phyloP scores from a whole-genome alignment of 2,888 invertebrate species.

The Kryphioiulus occultus region DNA sequence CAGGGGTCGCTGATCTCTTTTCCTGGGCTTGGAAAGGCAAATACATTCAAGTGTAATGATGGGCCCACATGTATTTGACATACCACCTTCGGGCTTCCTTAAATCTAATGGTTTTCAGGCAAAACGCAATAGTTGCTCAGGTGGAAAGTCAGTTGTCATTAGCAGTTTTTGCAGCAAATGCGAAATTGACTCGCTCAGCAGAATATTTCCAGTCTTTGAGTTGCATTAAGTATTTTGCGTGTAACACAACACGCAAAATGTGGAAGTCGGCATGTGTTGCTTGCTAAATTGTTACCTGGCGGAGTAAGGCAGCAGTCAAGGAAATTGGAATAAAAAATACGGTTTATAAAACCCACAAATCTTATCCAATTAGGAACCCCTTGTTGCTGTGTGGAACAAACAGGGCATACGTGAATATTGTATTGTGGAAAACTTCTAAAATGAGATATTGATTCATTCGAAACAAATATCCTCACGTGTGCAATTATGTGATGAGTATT shows the following conservation, averaged over 20 bases:
- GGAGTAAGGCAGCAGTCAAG: not conserved
- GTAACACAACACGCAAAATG: not conserved
- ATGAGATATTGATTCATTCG: too few species aligned
- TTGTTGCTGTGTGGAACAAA: too few species aligned
- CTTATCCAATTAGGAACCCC: too few species aligned
- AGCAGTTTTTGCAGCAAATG: not conserved
- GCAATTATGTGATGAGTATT: too few species aligned
- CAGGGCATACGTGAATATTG: too few species aligned
- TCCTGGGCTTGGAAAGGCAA: not conserved
- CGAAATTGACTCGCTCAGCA: not conserved
- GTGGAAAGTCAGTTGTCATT: not conserved
- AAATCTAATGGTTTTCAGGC: not conserved
- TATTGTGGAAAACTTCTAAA: too few species aligned
- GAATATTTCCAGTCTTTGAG: not conserved
- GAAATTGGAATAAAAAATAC: not conserved
- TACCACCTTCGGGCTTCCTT: not conserved
- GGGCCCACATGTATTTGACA: not conserved
- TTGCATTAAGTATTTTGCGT: not conserved
- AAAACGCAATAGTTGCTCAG: not conserved
- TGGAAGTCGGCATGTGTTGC: not conserved
- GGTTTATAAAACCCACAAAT: not conserved
- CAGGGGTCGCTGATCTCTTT: conserved; percentile 28
- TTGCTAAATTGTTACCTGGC: not conserved
- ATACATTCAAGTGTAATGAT: not conserved
- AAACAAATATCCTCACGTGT: too few species aligned